phyloP scores from a whole-genome alignment of 2,797 vertebrate genomes.

The Miichthys miiuy region DNA sequence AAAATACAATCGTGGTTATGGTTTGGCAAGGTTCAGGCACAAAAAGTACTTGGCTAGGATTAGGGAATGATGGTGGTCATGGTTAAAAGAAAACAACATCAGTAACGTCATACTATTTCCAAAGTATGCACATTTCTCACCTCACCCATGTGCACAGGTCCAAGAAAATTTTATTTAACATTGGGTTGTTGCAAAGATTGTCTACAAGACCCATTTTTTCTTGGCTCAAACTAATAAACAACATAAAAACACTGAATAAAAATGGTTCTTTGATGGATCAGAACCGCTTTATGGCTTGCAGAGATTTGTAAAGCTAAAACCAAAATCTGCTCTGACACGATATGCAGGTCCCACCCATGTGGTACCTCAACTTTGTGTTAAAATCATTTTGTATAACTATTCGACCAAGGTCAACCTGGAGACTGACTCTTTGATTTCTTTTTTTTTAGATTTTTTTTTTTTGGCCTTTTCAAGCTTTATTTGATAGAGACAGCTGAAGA shows the following conservation, averaged over 20 bases:
- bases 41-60: not conserved
- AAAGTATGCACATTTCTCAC: constrained; percentile 10
- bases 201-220: not conserved
- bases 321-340: constrained; percentile 1
- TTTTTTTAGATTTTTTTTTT: not conserved
- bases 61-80: not conserved
- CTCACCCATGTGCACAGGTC: not conserved
- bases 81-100: not conserved
- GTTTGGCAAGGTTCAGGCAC: constrained; percentile 6
- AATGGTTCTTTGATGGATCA: constrained; percentile 2
- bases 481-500: too few species aligned
- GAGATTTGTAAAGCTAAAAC: constrained; percentile 50
- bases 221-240: not conserved
- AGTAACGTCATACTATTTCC: not conserved
- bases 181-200: not conserved
- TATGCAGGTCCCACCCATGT: constrained; percentile 6
- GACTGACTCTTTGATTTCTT: not conserved
- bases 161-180: not conserved
- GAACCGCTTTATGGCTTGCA: constrained; percentile 1
- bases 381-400: constrained; percentile 8
- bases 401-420: constrained; percentile 20
- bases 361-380: not conserved
- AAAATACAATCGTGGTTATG: not conserved
- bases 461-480: too few species aligned
- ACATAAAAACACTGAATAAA: not conserved